Evolutionary conservation across 2,113 vertebrate genomes (phyloP), one percentile per base, ranked within the genome.

Genomic region (Lampris megalopsis): DNA sequence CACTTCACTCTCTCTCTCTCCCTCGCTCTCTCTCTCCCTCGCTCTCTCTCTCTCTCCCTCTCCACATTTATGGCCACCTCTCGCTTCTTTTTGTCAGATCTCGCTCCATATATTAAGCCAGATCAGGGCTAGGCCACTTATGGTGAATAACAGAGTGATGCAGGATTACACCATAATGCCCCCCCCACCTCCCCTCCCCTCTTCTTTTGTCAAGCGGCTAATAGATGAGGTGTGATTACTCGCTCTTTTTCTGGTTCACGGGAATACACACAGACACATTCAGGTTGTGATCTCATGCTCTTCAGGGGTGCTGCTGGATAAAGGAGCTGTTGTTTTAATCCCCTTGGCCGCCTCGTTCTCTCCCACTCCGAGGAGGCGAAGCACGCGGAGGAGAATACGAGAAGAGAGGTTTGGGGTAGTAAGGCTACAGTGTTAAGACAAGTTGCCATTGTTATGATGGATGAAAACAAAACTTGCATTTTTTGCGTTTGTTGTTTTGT

Each of bases 201-300:
- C 56, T 49, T 13, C 42, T 13, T 64, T 79, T 48, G 41, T 61
- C 66, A 4, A 63, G 64, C 47, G 71, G 71, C 63, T 79, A 81
- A 91, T 77, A 75, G 64, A 90, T 90, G 86, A 88, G 89, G 86
- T 88, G 86, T 66, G 80, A 87, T 63, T 63, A 61, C 52, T 48
- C 67, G 58, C 74, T 65, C 61, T 64, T 69, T 4, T 9, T 40
- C 48, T 62, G 41, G 68, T 73, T 71, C 68, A 9, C 71, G 53
- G 64, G 37, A 58, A 71, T 73, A 73, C 63, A 80, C 74, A 75
- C 77, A 77, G 65, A 79, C 72, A 77, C 77, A 76, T 75, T 64
- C 49, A 43, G 73, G 68, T 62, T 81, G 73, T 85, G 77, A 74
- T 87, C 80, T 82, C 86, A 84, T 64, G 59, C 80, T 86, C 71